phyloP scores from a whole-genome alignment of 2,888 invertebrate species.

The Lasioglossum calceatum region DNA sequence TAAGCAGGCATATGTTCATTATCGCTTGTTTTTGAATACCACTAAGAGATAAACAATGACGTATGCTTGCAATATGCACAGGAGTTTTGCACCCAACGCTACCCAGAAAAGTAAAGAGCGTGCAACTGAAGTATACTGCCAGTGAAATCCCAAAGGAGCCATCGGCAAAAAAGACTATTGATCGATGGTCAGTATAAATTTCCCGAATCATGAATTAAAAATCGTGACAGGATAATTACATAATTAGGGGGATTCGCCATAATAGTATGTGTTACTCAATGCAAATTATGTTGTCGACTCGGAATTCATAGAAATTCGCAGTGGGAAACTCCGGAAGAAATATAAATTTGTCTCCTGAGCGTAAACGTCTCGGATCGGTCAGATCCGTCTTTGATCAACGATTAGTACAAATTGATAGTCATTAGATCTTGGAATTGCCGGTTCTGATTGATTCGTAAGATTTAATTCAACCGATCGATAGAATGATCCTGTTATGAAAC shows the following conservation, averaged over 20 bases:
- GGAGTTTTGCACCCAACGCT: neutral
- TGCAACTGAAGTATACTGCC: neutral
- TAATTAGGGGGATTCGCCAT: constrained; percentile 38
- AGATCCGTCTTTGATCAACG: neutral
- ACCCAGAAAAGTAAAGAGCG: neutral
- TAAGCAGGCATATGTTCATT: neutral
- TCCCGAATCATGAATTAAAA: constrained; percentile 38
- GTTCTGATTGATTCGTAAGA: constrained; percentile 21
- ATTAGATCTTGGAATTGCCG: constrained; percentile 1
- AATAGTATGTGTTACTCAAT: constrained; percentile 32
- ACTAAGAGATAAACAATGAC: neutral
- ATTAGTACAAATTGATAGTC: constrained; percentile 2
- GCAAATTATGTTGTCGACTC: constrained; percentile 38
- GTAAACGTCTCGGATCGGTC: neutral
- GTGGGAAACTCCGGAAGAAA: constrained; percentile 30
- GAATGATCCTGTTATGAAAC: constrained; percentile 9
- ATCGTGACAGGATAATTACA: constrained; percentile 54
- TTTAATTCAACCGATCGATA: neutral
- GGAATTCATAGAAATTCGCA: constrained; percentile 28
- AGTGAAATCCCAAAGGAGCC: neutral
- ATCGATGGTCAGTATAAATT: constrained; percentile 32
- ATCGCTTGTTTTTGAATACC: neutral
- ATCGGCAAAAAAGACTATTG: constrained; percentile 12
- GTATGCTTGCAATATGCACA: neutral
- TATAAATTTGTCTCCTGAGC: neutral